Conservation (phyloP, 2,888 invertebrate genomes). For the Drosophila subquinaria region DNA sequence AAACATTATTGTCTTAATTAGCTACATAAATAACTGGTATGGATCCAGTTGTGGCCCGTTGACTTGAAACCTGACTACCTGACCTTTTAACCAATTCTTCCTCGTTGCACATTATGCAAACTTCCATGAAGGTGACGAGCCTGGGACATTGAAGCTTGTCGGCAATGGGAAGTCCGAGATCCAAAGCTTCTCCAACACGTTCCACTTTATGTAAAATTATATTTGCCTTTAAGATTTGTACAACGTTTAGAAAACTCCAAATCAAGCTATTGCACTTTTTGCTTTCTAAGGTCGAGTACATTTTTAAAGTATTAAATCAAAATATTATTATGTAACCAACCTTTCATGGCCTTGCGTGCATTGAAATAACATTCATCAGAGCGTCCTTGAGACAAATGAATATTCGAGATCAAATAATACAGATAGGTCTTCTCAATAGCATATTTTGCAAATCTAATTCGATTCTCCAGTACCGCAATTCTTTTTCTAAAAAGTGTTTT, state of each 20-base stretch:
- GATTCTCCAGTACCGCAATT: constrained; percentile 71
- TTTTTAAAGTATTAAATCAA: neutral
- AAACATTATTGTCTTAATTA: neutral
- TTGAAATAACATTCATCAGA: constrained; percentile 79
- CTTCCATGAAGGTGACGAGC: constrained; percentile 25
- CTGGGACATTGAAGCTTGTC: neutral
- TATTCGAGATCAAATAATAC: constrained; percentile 73
- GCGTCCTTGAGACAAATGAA: constrained; percentile 68
- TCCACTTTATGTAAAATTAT: constrained; percentile 77
- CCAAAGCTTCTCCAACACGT: constrained; percentile 66
- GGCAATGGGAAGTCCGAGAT: constrained; percentile 38
- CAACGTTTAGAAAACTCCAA: constrained; percentile 73
- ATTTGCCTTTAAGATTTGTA: constrained; percentile 76
- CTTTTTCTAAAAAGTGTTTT: constrained; percentile 55
- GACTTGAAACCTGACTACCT: neutral
- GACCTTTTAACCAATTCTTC: neutral
- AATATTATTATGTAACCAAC: constrained; percentile 4
- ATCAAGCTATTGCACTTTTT: constrained; percentile 66
- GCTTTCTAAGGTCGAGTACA: constrained; percentile 30
- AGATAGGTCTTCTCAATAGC: constrained; percentile 81
- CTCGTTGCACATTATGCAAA: constrained; percentile 4
- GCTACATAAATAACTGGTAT: neutral
- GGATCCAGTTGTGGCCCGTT: neutral
- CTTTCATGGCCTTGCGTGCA: constrained; percentile 73
- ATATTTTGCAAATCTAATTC: constrained; percentile 75